Evolutionary conservation across 2,113 vertebrate species (phyloP).

Genomic region (Syrrhaptes paradoxus): DNA sequence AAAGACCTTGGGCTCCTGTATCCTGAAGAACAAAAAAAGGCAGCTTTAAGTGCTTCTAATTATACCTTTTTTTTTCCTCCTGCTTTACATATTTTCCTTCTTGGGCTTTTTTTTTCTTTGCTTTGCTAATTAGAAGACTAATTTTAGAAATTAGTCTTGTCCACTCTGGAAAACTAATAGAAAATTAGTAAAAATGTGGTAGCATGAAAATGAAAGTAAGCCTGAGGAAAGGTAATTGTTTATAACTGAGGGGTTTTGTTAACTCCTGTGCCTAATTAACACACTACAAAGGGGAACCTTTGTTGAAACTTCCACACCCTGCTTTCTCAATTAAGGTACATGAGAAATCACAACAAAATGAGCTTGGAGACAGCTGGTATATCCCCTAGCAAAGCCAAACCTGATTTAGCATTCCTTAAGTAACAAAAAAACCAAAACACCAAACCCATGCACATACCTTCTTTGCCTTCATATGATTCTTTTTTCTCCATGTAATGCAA

Average conservation of each 20-base stretch:
- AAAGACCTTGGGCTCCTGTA: neutral
- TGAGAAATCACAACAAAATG: conserved; percentile 16
- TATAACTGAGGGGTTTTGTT: conserved; percentile 48
- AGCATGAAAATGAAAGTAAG: conserved; percentile 37
- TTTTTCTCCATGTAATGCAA: neutral
- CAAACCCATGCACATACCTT: neutral
- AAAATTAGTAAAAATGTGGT: conserved; percentile 32
- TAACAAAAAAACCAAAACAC: neutral
- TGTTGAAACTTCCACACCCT: conserved; percentile 53
- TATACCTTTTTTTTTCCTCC: neutral
- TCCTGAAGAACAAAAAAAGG: neutral
- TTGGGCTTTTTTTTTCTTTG: neutral
- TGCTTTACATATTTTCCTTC: conserved; percentile 14
- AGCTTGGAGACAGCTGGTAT: conserved; percentile 6
- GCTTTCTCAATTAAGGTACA: conserved; percentile 54
- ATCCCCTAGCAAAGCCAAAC: conserved; percentile 27
- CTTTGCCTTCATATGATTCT: neutral
- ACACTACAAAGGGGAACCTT: conserved; percentile 42
- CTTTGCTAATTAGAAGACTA: conserved; percentile 17
- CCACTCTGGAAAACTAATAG: conserved; percentile 19
- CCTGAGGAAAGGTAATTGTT: conserved; percentile 48
- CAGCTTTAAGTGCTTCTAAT: neutral
- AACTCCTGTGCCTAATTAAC: conserved; percentile 60
- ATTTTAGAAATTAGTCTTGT: conserved; percentile 55
- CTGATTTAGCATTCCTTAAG: conserved; percentile 19